Conservation (phyloP, 2,888 invertebrate genomes). For the Agrotis puta region DNA sequence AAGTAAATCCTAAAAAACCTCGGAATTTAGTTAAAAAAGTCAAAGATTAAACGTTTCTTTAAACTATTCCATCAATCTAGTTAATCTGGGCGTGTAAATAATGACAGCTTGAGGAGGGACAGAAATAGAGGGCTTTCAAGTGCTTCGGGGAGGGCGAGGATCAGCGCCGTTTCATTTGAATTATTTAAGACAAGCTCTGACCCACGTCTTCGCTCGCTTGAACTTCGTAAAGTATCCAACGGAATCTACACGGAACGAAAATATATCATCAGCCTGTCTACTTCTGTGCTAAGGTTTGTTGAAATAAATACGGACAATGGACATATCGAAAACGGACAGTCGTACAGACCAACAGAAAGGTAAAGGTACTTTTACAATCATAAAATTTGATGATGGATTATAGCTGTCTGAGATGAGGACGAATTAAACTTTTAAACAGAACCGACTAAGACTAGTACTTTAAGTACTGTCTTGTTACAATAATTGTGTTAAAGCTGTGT, state of each 20-base stretch:
- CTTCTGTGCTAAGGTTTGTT: not conserved
- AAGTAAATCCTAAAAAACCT: slow-evolving; percentile 59
- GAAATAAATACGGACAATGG: not conserved
- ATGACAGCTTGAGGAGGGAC: slow-evolving; percentile 66
- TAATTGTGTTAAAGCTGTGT: no score
- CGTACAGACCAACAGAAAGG: not conserved
- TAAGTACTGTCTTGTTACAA: no score
- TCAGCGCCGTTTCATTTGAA: slow-evolving; percentile 62
- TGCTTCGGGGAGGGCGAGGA: slow-evolving; percentile 49
- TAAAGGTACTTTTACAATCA: not conserved
- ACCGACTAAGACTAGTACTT: not conserved
- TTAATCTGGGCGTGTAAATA: slow-evolving; percentile 73
- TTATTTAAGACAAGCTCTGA: slow-evolving; percentile 54
- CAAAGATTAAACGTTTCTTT: slow-evolving; percentile 75
- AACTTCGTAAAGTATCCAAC: not conserved
- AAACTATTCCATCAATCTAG: slow-evolving; percentile 76
- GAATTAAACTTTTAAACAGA: not conserved
- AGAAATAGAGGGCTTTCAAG: slow-evolving; percentile 65
- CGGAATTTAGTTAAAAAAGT: slow-evolving; percentile 67
- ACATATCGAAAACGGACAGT: not conserved
- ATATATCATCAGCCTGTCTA: not conserved
- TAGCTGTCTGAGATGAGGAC: slow-evolving; percentile 17
- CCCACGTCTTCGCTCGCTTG: not conserved
- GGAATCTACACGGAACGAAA: not conserved
- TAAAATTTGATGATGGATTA: slow-evolving; percentile 38